Conservation (phyloP, 2,888 invertebrate genomes). For the Metellina segmentata region DNA sequence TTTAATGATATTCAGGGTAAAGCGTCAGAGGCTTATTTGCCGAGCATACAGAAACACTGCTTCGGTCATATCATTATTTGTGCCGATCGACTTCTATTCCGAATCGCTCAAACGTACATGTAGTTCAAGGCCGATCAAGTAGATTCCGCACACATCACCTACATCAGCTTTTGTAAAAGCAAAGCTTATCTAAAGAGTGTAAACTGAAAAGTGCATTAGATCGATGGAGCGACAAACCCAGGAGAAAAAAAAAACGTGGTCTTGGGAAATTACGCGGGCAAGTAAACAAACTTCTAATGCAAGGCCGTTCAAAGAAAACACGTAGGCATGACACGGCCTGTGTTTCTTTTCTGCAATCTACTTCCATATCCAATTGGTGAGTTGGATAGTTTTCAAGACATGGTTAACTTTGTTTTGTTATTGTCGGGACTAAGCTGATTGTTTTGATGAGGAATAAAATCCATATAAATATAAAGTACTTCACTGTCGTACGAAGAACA, state of each 20-base stretch:
- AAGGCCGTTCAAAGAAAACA: slow-evolving; percentile 35
- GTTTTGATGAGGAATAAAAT: too few relatives aligned
- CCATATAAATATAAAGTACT: too few relatives aligned
- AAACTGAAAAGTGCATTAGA: background rate
- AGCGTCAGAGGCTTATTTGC: background rate
- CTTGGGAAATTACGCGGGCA: background rate
- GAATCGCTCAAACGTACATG: slow-evolving; percentile 15
- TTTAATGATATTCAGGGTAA: background rate
- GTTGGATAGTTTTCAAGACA: too few relatives aligned
- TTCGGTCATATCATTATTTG: background rate
- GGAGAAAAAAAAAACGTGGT: background rate
- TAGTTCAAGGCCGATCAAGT: slow-evolving; percentile 25
- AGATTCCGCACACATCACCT: slow-evolving; percentile 28
- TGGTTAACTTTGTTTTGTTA: too few relatives aligned
- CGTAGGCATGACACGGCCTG: background rate
- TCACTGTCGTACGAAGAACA: too few relatives aligned
- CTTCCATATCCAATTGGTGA: too few relatives aligned
- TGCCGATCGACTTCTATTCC: background rate
- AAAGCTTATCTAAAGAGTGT: slow-evolving; percentile 22
- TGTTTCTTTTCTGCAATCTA: background rate
- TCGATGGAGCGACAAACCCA: slow-evolving; percentile 37
- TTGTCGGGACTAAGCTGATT: too few relatives aligned
- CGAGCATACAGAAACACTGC: background rate
- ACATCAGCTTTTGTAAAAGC: background rate
- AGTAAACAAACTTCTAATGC: slow-evolving; percentile 44